Evolutionary conservation across 2,113 vertebrate species (phyloP), one percentile per base, ranked within the genome.

Genomic region (Mesoclemmys tuberculata): DNA sequence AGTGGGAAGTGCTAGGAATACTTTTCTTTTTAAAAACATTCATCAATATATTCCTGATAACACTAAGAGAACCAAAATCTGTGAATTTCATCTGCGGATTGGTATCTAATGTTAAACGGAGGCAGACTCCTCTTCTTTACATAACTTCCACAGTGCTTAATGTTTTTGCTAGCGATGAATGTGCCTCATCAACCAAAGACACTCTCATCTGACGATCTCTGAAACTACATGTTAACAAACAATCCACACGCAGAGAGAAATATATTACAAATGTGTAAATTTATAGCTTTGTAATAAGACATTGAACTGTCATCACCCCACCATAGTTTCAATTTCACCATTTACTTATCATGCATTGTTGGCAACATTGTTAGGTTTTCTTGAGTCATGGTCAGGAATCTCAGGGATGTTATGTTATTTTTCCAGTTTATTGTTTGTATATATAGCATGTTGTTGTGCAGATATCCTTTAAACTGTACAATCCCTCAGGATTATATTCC

Each of bases 131-230:
- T 80, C 71, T 94, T 49, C 64, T 21, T 87, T 91, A 54, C 29
- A 4, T 2, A 56, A 5, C 2, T 85, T 41, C 24, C 26, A 44
- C 22, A 44, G 5, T 44, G 13, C 82, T 92, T 80, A 92, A 75
- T 82, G 87, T 79, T 93, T 93, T 82, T 91, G 22, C 79, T 93
- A 41, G 85, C 27, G 13, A 49, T 91, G 49, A 91, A 75, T 5
- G 26, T 44, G 71, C 71, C 41, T 41, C 10, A 26, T 10, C 22
- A 31, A 16, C 16, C 61, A 68, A 61, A n/a, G 16, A 6, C 35
- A 19, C 31, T 18, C 18, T 68, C 35, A 68, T n/a, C 35, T n/a
- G 24, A 44, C 71, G 26, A 10, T 75, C 71, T 79, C 82, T 89
- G 51, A 56, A 93, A 41, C 35, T 90, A 2, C 0, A 1, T 64